These are phyloP conservation scores for Cotesia glomerata DNA, from an alignment of 1,140 invertebrate species.

Conservation along the genomic window DNA sequence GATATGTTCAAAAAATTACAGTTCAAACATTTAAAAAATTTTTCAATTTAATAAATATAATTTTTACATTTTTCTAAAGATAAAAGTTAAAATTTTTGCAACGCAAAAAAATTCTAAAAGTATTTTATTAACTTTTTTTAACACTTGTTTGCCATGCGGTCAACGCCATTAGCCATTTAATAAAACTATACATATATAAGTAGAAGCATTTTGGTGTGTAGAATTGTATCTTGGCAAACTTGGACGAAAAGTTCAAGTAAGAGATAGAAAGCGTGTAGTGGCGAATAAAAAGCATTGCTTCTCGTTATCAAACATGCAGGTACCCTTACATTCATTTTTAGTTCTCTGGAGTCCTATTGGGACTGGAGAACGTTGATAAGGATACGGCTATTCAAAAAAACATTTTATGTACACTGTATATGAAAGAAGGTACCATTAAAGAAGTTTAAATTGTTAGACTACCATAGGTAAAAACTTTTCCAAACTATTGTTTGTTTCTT, in stretches of 20 bases:
- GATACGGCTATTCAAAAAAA: conserved; percentile 7
- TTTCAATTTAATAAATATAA: too few species aligned
- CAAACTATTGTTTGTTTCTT: neutral
- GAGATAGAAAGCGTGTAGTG: conserved; percentile 10
- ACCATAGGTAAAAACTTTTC: neutral
- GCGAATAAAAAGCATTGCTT: conserved; percentile 26
- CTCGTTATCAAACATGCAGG: conserved; percentile 37
- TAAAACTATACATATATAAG: neutral
- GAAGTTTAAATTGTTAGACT: neutral
- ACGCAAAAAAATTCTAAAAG: too few species aligned
- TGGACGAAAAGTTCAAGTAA: conserved; percentile 11
- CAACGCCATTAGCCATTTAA: neutral
- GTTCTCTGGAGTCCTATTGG: conserved; percentile 16
- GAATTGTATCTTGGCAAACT: conserved; percentile 26
- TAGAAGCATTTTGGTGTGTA: conserved; percentile 5
- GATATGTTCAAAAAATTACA: too few species aligned
- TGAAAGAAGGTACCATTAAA: neutral
- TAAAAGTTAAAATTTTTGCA: too few species aligned
- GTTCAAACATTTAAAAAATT: too few species aligned
- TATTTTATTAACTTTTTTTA: too few species aligned
- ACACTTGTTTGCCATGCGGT: neutral
- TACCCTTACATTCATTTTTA: conserved; percentile 26
- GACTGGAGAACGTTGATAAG: conserved; percentile 24
- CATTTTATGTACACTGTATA: neutral
- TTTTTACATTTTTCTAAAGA: too few species aligned